These are phyloP conservation scores for Danaus melanippus DNA, from an alignment of 1,140 invertebrate species.

Conservation along the genomic window DNA sequence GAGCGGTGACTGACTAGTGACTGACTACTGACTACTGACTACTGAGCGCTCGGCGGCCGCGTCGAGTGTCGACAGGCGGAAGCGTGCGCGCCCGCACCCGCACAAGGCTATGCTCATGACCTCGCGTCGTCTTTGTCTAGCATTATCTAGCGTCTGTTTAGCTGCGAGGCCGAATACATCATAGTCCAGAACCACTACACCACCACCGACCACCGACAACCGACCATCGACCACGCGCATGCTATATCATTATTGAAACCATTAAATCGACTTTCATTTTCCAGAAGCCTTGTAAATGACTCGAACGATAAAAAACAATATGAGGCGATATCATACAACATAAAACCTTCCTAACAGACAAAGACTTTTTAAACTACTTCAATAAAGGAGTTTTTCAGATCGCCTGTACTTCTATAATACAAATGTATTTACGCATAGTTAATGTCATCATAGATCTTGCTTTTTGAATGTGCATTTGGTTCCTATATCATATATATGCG, in stretches of 20 bases:
- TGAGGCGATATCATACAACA: too few relatives aligned
- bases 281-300: constrained; percentile 38
- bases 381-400: too few relatives aligned
- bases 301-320: constrained; percentile 13
- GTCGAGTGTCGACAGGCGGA: constrained; percentile 55
- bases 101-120: constrained; percentile 69
- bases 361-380: too few relatives aligned
- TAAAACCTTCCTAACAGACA: too few relatives aligned
- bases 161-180: constrained; percentile 67
- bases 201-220: too few relatives aligned
- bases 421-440: too few relatives aligned
- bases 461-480: too few relatives aligned
- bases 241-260: constrained; percentile 56
- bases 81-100: constrained; percentile 62
- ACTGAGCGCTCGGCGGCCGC: constrained; percentile 28
- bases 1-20: constrained; percentile 39
- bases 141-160: constrained; percentile 69
- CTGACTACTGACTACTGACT: too few relatives aligned
- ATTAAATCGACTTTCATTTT: constrained; percentile 36
- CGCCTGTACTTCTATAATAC: too few relatives aligned
- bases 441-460: too few relatives aligned
- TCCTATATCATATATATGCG: too few relatives aligned
- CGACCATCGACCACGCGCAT: constrained; percentile 42
- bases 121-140: constrained; percentile 69
- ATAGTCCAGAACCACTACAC: constrained; percentile 28